Conservation (phyloP, 2,113 vertebrate species). For the Microtus richardsoni region DNA sequence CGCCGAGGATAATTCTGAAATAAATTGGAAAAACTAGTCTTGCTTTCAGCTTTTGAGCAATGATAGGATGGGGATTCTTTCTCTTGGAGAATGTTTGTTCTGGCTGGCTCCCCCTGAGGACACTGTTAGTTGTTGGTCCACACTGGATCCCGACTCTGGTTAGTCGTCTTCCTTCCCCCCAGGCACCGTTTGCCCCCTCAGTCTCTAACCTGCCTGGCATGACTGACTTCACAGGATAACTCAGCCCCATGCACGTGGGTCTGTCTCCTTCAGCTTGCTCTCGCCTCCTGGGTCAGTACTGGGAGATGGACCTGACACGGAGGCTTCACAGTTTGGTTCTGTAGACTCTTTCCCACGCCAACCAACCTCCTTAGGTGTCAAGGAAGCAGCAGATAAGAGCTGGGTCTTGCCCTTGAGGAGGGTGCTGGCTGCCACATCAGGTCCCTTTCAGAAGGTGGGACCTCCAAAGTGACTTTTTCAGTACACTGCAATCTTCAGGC, state of each 20-base stretch:
- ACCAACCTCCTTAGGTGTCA: neutral
- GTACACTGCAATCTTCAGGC: neutral
- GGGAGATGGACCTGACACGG: neutral
- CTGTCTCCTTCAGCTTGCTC: neutral
- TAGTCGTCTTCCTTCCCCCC: neutral
- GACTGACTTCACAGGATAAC: neutral
- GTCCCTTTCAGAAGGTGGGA: neutral
- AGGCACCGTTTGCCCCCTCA: rapidly evolving
- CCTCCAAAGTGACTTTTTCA: neutral
- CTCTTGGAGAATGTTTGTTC: slow-evolving; percentile 38
- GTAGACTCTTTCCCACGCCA: neutral
- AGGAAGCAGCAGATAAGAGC: neutral
- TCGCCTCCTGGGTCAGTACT: rapidly evolving
- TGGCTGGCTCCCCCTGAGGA: neutral
- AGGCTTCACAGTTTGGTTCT: neutral
- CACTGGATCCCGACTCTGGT: rapidly evolving
- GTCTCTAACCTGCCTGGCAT: rapidly evolving
- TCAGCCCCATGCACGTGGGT: too few relatives aligned
- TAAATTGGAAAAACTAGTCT: slow-evolving; percentile 78
- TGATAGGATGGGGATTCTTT: slow-evolving; percentile 9
- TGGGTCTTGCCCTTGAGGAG: neutral
- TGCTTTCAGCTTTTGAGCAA: slow-evolving; percentile 64
- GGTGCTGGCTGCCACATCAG: rapidly evolving
- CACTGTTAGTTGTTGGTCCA: neutral
- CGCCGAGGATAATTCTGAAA: slow-evolving; percentile 83